A percentile compares a stretch with the other conserved stretches of the same genome.
These are phyloP conservation scores for Caranx ignobilis DNA, from an alignment of 2,113 vertebrate genomes.

Conservation along the genomic window DNA sequence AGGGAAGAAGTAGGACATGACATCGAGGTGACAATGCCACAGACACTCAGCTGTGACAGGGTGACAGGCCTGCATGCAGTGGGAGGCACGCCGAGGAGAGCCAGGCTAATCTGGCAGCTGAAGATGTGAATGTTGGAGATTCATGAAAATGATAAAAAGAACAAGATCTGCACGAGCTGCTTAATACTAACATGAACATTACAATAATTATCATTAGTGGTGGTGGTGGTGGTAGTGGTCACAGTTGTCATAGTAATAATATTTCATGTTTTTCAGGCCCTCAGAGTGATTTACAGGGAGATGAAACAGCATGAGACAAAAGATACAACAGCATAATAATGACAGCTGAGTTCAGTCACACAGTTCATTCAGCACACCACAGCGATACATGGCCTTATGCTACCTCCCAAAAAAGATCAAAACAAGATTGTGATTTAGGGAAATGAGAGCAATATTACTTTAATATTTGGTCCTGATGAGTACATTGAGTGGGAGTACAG, in stretches of 20 bases:
- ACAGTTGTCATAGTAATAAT: too few relatives aligned
- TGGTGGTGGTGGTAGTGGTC: background rate
- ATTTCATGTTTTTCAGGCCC: background rate
- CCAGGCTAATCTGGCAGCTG: constrained; percentile 45
- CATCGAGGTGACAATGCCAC: constrained; percentile 60
- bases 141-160: constrained; percentile 29
- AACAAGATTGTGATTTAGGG: background rate
- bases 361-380: background rate
- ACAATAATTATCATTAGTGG: background rate
- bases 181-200: background rate
- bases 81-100: constrained; percentile 41
- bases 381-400: background rate
- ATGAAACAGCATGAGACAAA: constrained; percentile 3
- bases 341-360: background rate
- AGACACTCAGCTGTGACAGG: constrained; percentile 46
- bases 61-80: constrained; percentile 53
- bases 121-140: constrained; percentile 31
- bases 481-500: too few relatives aligned
- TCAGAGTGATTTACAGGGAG: background rate
- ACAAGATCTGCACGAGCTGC: constrained; percentile 1
- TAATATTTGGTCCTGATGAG: background rate
- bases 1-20: constrained; percentile 63
- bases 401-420: background rate
- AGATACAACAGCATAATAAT: background rate
- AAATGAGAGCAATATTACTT: background rate